Percentiles rank a stretch among this genome's conserved stretches.
Evolutionary conservation across 92 coral and sea anemone species (phyloP).

Genomic region (Epizoanthus stellaris): DNA sequence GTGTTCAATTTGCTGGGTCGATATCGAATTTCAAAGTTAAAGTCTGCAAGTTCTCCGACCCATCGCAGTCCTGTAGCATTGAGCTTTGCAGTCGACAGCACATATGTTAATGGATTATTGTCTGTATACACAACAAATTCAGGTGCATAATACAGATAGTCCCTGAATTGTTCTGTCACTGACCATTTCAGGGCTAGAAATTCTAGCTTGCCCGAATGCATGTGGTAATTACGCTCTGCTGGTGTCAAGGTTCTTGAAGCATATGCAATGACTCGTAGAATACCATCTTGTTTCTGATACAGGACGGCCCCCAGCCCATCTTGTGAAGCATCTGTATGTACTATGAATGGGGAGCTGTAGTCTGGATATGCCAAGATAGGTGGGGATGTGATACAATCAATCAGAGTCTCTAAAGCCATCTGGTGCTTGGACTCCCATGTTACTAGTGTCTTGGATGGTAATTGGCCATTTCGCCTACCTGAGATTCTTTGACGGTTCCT

Average conservation of each 20-base stretch:
- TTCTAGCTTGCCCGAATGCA: background rate
- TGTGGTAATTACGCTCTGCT: background rate
- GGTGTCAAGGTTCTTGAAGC: conserved; percentile 3
- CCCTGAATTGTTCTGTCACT: conserved; percentile 4
- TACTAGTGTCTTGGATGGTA: background rate
- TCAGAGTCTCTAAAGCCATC: background rate
- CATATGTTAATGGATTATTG: conserved; percentile 26
- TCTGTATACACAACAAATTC: conserved; percentile 21
- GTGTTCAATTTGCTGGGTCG: conserved; percentile 11
- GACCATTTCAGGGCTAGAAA: conserved; percentile 1
- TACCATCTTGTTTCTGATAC: conserved; percentile 3
- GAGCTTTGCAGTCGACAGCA: background rate
- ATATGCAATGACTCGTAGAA: conserved; percentile 1
- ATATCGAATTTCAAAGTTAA: conserved; percentile 25
- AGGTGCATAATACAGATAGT: conserved; percentile 17
- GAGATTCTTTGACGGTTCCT: background rate
- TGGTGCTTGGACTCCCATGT: conserved; percentile 7
- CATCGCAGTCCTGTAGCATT: background rate
- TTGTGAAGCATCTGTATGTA: background rate
- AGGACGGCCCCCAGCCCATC: conserved; percentile 3
- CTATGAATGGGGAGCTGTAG: background rate
- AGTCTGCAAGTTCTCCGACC: conserved; percentile 19
- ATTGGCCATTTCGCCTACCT: background rate
- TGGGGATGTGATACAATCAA: background rate
- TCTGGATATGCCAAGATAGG: background rate